Evolutionary conservation across 2,888 invertebrate genomes (phyloP).

Genomic region (Penaeus monodon): DNA sequence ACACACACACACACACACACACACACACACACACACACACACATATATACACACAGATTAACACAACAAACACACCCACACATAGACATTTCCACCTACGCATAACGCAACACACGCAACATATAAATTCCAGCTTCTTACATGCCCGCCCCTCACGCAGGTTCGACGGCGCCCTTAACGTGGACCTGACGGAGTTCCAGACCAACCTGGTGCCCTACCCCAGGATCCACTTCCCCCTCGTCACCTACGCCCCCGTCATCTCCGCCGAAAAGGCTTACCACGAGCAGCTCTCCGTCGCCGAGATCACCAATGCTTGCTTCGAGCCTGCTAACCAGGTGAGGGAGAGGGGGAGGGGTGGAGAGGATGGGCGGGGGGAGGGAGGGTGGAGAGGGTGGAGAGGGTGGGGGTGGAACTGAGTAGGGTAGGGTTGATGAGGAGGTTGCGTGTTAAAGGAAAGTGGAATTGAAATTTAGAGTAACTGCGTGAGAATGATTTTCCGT

Average conservation of each 20-base stretch:
- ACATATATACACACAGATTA: background rate
- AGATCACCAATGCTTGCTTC: slow-evolving; percentile 71
- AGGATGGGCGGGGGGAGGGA: too few relatives aligned
- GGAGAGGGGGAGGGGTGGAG: too few relatives aligned
- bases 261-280: slow-evolving; percentile 69
- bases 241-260: slow-evolving; percentile 71
- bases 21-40: slow-evolving; percentile 11
- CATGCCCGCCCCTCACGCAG: slow-evolving; percentile 70
- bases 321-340: slow-evolving; percentile 71
- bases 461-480: too few relatives aligned
- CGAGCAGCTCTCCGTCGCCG: slow-evolving; percentile 68
- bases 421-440: too few relatives aligned
- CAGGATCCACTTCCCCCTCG: slow-evolving; percentile 88
- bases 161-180: slow-evolving; percentile 76
- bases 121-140: slow-evolving; percentile 68
- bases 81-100: too few relatives aligned
- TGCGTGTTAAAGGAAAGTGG: too few relatives aligned
- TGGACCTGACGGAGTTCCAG: slow-evolving; percentile 85
- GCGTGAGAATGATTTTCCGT: too few relatives aligned
- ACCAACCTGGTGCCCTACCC: slow-evolving; percentile 92
- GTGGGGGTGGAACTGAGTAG: too few relatives aligned
- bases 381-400: too few relatives aligned
- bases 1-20: slow-evolving; percentile 5
- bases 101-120: background rate
- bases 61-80: too few relatives aligned